A percentile compares a stretch with the other conserved stretches of the same genome.
Evolutionary conservation across 2,797 vertebrate genomes (phyloP).

Genomic region (Leucoraja ocellata): DNA sequence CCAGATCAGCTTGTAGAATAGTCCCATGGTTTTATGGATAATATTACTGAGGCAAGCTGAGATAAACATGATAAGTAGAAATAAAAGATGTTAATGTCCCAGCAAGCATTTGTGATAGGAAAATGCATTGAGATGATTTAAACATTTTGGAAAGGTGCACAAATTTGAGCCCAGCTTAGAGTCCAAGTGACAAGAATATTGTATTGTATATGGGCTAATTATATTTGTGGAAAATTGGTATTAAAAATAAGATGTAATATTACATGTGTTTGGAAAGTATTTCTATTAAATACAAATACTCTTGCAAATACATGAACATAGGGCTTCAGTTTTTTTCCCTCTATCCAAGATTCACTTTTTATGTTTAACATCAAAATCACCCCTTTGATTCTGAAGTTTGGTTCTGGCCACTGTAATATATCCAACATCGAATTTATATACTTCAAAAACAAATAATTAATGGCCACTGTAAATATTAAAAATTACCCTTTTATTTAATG

Average conservation of each 20-base stretch:
- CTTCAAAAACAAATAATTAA: not conserved
- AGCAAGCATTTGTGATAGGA: not conserved
- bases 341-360: not conserved
- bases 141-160: not conserved
- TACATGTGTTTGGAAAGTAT: not conserved
- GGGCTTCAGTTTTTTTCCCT: not conserved
- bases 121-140: not conserved
- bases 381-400: not conserved
- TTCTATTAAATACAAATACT: too few relatives aligned
- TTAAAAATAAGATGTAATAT: not conserved
- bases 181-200: not conserved
- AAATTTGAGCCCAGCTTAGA: not conserved
- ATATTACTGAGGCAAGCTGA: not conserved
- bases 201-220: not conserved
- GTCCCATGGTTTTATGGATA: too few relatives aligned
- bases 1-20: too few relatives aligned
- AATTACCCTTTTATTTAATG: not conserved
- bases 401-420: not conserved
- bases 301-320: not conserved
- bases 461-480: not conserved
- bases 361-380: not conserved
- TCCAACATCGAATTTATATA: not conserved
- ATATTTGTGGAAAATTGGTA: not conserved
- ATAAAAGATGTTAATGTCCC: not conserved
- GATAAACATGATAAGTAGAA: not conserved